Evolutionary conservation across 2,797 vertebrate genomes (phyloP).

Genomic region (Telmatherina bonti): DNA sequence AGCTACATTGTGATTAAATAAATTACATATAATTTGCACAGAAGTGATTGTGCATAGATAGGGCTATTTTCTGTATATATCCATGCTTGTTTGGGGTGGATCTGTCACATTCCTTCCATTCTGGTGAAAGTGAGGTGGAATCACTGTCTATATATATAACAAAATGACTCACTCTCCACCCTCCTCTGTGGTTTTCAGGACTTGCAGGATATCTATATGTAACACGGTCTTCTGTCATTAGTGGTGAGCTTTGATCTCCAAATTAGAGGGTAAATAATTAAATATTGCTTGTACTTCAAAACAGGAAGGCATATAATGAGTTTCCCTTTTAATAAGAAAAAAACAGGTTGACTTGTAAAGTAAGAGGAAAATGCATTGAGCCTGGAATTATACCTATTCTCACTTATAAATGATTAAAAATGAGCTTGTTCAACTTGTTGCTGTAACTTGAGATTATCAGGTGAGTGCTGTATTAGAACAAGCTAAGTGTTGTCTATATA

Average conservation of each 20-base stretch:
- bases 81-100: constrained; percentile 44
- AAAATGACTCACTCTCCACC: constrained; percentile 72
- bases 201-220: constrained; percentile 61
- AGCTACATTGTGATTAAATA: too few relatives aligned
- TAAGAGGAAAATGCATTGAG: not conserved
- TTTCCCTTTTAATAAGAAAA: constrained; percentile 56
- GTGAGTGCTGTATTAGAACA: too few relatives aligned
- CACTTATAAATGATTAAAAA: constrained; percentile 4
- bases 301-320: constrained; percentile 61
- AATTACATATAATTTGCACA: constrained; percentile 2
- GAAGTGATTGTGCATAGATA: too few relatives aligned
- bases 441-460: too few relatives aligned
- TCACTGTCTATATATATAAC: constrained; percentile 71
- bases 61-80: too few relatives aligned
- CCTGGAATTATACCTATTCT: constrained; percentile 8
- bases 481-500: not conserved
- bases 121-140: constrained; percentile 62
- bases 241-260: constrained; percentile 73
- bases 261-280: constrained; percentile 73
- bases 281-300: constrained; percentile 68
- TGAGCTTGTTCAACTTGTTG: not conserved
- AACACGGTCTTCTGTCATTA: constrained; percentile 74
- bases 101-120: constrained; percentile 73
- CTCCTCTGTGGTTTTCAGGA: constrained; percentile 65
- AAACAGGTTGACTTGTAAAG: constrained; percentile 31